Conservation (phyloP, 2,888 invertebrate genomes). For the Alsophila aescularia region DNA sequence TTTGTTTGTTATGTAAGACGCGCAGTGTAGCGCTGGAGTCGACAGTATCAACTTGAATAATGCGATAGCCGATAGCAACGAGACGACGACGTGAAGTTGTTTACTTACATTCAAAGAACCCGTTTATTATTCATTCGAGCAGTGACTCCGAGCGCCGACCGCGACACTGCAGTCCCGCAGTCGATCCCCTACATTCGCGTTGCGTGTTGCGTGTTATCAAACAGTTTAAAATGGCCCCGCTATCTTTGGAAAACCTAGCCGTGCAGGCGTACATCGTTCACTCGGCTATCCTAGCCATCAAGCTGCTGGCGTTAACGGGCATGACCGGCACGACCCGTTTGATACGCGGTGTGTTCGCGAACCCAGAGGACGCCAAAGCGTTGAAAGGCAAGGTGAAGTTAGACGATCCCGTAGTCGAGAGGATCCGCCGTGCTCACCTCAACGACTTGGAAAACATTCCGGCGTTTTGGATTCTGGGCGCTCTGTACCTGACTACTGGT, state of each 20-base stretch:
- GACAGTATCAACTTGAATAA: neutral
- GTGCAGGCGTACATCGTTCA: constrained; percentile 70
- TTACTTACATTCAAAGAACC: constrained; percentile 5
- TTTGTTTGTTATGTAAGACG: too few species aligned
- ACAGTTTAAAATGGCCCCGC: constrained; percentile 49
- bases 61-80: neutral
- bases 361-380: constrained; percentile 65
- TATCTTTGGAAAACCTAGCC: constrained; percentile 52
- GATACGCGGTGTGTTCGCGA: constrained; percentile 56
- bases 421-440: constrained; percentile 84
- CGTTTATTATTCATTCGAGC: constrained; percentile 19
- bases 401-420: constrained; percentile 66
- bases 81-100: constrained; percentile 26
- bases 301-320: constrained; percentile 53
- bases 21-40: neutral
- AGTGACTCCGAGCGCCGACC: constrained; percentile 23
- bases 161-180: neutral
- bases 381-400: constrained; percentile 62
- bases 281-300: constrained; percentile 66
- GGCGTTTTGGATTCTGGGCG: constrained; percentile 85
- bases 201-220: constrained; percentile 23
- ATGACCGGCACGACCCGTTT: constrained; percentile 58
- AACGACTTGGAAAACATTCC: constrained; percentile 90
- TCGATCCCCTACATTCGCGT: too few species aligned
- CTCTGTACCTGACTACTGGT: constrained; percentile 85